Conservation (phyloP, 2,113 vertebrate genomes). For the Eptesicus fuscus region DNA sequence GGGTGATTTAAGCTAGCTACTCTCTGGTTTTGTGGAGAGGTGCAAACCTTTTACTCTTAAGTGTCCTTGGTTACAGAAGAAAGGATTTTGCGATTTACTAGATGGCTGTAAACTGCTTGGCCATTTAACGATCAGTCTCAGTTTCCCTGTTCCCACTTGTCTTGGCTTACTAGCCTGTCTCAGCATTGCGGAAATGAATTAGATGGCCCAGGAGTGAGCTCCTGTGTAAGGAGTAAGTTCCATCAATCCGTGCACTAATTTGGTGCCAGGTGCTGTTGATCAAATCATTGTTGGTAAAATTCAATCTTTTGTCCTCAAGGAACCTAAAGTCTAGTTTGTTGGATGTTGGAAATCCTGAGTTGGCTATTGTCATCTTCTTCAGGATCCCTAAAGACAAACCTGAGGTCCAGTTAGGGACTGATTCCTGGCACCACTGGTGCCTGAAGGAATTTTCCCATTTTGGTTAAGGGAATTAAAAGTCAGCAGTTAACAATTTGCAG, state of each 20-base stretch:
- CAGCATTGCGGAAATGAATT: neutral
- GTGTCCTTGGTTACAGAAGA: neutral
- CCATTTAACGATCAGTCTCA: neutral
- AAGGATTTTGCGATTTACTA: neutral
- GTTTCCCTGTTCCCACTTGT: neutral
- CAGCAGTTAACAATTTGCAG: constrained; percentile 24
- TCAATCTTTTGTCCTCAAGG: neutral
- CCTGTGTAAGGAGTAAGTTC: neutral
- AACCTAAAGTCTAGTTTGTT: neutral
- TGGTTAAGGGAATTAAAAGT: constrained; percentile 39
- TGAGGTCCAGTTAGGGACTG: neutral
- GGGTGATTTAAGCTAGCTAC: neutral
- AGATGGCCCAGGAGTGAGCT: neutral
- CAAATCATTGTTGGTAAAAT: neutral
- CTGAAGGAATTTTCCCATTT: constrained; percentile 48
- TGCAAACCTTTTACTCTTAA: neutral
- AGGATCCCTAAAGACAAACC: neutral
- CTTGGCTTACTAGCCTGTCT: neutral
- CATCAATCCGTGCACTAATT: neutral
- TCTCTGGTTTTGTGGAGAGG: neutral
- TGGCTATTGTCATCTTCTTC: neutral
- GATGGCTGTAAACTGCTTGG: neutral
- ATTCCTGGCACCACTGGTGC: neutral
- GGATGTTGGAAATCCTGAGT: neutral
- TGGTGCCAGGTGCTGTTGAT: neutral